phyloP scores from a whole-genome alignment of 2,888 invertebrate species.

The Asteroscopus sphinx region DNA sequence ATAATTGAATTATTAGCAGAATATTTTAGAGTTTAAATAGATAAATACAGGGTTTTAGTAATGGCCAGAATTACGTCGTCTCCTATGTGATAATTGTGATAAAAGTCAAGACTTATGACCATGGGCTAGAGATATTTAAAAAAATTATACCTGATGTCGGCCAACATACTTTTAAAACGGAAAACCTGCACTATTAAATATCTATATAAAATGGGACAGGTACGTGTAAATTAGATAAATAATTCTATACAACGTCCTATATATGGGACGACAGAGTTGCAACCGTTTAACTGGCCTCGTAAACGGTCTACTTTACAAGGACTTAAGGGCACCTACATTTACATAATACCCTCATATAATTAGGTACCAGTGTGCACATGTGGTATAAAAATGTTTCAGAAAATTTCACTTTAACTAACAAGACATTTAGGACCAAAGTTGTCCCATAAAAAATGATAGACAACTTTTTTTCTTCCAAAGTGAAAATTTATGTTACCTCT shows the following conservation, averaged over 20 bases:
- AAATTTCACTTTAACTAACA: constrained; percentile 13
- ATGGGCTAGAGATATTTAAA: too few species aligned
- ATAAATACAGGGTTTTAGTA: too few species aligned
- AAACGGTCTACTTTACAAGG: constrained; percentile 51
- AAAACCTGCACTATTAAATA: constrained; percentile 11
- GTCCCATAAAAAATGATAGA: constrained; percentile 16
- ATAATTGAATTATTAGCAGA: too few species aligned
- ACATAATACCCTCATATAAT: constrained; percentile 49
- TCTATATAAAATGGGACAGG: constrained; percentile 8
- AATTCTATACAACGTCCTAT: constrained; percentile 38
- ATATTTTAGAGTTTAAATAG: too few species aligned
- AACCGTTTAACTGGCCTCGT: constrained; percentile 40
- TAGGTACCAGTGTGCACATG: constrained; percentile 32
- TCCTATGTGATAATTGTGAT: too few species aligned
- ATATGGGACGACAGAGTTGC: constrained; percentile 49
- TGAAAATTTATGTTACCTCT: constrained; percentile 40
- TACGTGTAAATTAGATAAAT: constrained; percentile 35
- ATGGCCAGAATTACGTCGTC: too few species aligned
- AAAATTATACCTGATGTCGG: too few species aligned
- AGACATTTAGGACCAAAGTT: constrained; percentile 29
- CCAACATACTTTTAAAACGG: too few species aligned
- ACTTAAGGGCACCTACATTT: constrained; percentile 47
- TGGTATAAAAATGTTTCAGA: constrained; percentile 21
- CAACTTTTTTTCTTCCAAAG: constrained; percentile 20
- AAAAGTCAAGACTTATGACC: too few species aligned